Percentiles rank a stretch among this genome's conserved stretches.
phyloP scores from a whole-genome alignment of 2,797 vertebrate species.

The Halcyon smyrnensis region DNA sequence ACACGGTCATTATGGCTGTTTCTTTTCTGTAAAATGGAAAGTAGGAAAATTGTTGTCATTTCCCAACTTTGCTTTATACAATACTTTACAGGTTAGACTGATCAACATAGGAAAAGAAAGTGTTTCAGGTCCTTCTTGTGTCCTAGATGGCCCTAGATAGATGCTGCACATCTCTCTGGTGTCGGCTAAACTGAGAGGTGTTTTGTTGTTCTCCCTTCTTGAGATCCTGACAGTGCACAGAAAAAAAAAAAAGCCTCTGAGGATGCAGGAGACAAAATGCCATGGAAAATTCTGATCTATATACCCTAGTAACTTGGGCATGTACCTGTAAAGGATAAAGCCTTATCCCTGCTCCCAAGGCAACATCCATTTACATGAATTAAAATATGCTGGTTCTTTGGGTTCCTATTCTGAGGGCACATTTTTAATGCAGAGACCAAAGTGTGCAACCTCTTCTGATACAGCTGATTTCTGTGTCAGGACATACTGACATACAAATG shows the following conservation, averaged over 20 bases:
- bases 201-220: background rate
- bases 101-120: background rate
- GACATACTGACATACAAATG: fast-evolving
- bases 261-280: background rate
- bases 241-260: background rate
- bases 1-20: fast-evolving
- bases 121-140: background rate
- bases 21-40: background rate
- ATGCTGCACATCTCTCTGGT: background rate
- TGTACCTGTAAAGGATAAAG: background rate
- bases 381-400: background rate
- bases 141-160: background rate
- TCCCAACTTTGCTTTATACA: background rate
- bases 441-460: background rate
- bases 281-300: background rate
- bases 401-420: background rate
- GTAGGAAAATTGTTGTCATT: background rate
- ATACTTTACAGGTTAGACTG: background rate
- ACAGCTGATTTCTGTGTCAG: background rate
- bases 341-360: background rate
- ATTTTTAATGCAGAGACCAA: background rate
- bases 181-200: background rate
- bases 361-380: background rate
- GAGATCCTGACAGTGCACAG: background rate
- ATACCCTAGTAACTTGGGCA: background rate